Percentiles rank a stretch among this genome's conserved stretches.
These are phyloP conservation scores for Hirtodrosophila cameraria DNA, from an alignment of 2,888 invertebrate species.

Conservation along the genomic window DNA sequence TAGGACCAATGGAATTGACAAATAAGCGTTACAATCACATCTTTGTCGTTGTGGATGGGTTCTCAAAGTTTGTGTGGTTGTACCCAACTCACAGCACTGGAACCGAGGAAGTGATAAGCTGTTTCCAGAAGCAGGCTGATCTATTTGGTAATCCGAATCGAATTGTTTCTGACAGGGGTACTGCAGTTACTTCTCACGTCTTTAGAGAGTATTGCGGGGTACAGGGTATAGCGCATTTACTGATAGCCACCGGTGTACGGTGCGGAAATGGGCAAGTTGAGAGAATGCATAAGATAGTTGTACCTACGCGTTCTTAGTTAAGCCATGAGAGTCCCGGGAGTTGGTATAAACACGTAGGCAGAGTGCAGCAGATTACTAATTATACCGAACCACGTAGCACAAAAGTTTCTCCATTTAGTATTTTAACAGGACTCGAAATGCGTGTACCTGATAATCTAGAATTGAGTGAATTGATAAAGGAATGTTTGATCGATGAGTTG, in stretches of 20 bases:
- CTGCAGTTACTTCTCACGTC: conserved; percentile 1
- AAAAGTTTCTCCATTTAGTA: background rate
- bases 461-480: background rate
- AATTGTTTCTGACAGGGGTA: conserved; percentile 10
- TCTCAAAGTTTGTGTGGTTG: too few species aligned
- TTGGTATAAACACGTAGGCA: conserved; percentile 10
- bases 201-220: conserved; percentile 11
- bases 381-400: conserved; percentile 7
- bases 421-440: background rate
- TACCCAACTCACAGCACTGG: too few species aligned
- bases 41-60: conserved; percentile 8
- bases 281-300: conserved; percentile 19
- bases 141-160: background rate
- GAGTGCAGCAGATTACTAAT: conserved; percentile 11
- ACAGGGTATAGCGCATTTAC: conserved; percentile 8
- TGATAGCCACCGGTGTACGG: conserved; percentile 14
- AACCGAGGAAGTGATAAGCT: too few species aligned
- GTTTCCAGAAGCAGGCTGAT: too few species aligned
- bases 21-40: conserved; percentile 17
- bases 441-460: background rate
- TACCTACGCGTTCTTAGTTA: conserved; percentile 12
- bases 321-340: background rate
- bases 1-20: conserved; percentile 22
- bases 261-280: conserved; percentile 7
- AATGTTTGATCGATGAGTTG: background rate